Percentiles rank a stretch among this genome's conserved stretches.
Conservation (phyloP, 2,113 vertebrate species). For the Pteropus alecto region DNA sequence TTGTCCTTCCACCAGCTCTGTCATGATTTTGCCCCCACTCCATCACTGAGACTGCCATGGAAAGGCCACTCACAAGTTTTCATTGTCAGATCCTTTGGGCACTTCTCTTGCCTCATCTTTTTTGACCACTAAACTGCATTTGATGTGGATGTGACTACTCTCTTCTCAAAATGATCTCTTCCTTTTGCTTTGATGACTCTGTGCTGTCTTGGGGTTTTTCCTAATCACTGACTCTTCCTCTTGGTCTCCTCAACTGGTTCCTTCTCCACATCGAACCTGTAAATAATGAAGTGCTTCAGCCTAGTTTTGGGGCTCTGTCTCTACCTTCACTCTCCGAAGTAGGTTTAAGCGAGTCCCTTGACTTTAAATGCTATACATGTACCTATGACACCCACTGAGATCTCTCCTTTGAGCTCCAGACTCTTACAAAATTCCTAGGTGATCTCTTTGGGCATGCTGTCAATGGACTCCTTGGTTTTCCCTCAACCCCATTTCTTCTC, state of each 20-base stretch:
- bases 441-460: not conserved
- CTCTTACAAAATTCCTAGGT: not conserved
- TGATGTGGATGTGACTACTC: not conserved
- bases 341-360: not conserved
- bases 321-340: not conserved
- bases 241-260: not conserved
- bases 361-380: not conserved
- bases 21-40: not conserved
- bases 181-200: not conserved
- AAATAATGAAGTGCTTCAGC: not conserved
- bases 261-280: not conserved
- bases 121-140: not conserved
- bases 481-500: not conserved
- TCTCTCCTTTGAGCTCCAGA: not conserved
- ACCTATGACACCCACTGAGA: not conserved
- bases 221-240: not conserved
- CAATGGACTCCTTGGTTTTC: not conserved
- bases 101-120: not conserved
- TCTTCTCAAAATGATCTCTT: not conserved
- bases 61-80: not conserved
- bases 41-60: not conserved
- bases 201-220: not conserved
- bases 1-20: not conserved
- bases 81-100: not conserved
- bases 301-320: not conserved